Evolutionary conservation across 2,888 invertebrate species (phyloP).

Genomic region (Apodemia mormo): DNA sequence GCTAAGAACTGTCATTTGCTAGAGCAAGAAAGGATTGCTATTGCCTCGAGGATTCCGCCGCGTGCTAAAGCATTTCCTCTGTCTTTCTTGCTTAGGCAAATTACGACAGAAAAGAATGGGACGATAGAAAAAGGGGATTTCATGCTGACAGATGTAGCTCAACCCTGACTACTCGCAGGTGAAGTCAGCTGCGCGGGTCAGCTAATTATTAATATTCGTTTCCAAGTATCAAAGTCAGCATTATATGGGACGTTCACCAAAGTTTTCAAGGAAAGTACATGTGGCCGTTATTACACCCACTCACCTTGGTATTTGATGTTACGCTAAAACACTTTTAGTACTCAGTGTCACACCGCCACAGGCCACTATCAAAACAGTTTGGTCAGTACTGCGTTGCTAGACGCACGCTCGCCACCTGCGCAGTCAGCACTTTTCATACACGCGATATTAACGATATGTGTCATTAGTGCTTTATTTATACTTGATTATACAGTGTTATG

Average conservation of each 20-base stretch:
- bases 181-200: too few species aligned
- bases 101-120: too few species aligned
- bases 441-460: not conserved
- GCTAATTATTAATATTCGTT: constrained; percentile 1
- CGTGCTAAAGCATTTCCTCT: too few species aligned
- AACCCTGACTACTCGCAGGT: too few species aligned
- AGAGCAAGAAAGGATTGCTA: too few species aligned
- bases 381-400: constrained; percentile 54
- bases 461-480: constrained; percentile 16
- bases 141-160: too few species aligned
- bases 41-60: too few species aligned
- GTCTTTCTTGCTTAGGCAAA: too few species aligned
- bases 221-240: constrained; percentile 22
- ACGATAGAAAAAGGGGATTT: too few species aligned
- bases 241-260: constrained; percentile 21
- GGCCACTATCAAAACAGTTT: constrained; percentile 74
- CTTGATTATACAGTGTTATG: constrained; percentile 14
- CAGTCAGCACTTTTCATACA: constrained; percentile 29
- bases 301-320: constrained; percentile 73
- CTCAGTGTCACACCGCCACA: constrained; percentile 1
- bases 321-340: constrained; percentile 70
- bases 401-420: constrained; percentile 51
- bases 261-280: constrained; percentile 25
- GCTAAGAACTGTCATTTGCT: too few species aligned
- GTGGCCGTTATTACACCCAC: constrained; percentile 52